Evolutionary conservation across 2,888 invertebrate genomes (phyloP), one percentile per base, ranked within the genome.

Genomic region (Cryptocephalus primarius): DNA sequence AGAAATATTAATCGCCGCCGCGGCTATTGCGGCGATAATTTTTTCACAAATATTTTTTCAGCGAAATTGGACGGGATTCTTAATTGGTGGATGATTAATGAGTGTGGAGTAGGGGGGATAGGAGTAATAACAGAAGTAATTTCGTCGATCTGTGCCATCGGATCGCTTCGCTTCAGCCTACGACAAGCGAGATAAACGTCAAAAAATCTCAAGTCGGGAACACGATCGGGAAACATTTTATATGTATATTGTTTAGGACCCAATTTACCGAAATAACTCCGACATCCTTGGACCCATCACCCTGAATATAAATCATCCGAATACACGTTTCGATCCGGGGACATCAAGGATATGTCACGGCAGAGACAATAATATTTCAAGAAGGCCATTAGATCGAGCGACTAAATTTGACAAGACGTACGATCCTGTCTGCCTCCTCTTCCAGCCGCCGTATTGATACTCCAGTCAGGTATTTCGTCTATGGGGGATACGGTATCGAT

Each of bases 361-460:
- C 40, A 55, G 61, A 60, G 58, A 59, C 58, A 62, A 62, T 62
- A 61, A 65, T 65, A 62, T 62, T 63, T 65, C 65, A 64, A 60
- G 60, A 60, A 59, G 62, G 58, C 62, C 63, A 65, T 65, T 64
- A 63, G 61, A 56, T 50, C 48, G 56, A 53, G 56, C 52, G 61
- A 63, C 61, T 61, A 63, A 60, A 63, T 64, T 63, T 61, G 64
- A 64, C 64, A 64, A 61, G 64, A 64, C 58, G 36, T 36, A 36
- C 36, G 36, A 22, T 22, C 22, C 12, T 36, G 36, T 36, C 11
- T 36, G 36, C n/a, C 11, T 36, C 12, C 36, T 36, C 36, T 12
- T 36, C 12, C 36, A 4, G n/a, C 12, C 3, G 4, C 36, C 12
- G 36, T 43, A 34, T 65, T 65, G 65, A 65, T 65, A 65, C 56